Evolutionary conservation across 1,140 invertebrate genomes (phyloP).

Genomic region (Penaeus japonicus): DNA sequence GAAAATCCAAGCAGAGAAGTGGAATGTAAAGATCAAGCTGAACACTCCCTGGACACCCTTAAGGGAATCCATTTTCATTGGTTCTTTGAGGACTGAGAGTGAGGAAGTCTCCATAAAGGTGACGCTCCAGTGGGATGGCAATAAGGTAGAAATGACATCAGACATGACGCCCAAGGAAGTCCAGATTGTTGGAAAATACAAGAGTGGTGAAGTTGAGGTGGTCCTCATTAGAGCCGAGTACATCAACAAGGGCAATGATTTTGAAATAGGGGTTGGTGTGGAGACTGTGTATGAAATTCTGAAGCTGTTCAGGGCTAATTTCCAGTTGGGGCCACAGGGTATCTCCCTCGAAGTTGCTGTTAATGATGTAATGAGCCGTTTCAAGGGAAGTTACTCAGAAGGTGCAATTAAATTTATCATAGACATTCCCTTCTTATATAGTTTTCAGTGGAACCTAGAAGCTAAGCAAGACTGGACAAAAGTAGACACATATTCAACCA

Average conservation of each 20-base stretch:
- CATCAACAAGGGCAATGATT: not conserved
- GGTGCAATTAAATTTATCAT: not conserved
- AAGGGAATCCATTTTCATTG: not conserved
- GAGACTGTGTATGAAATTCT: conserved; percentile 2
- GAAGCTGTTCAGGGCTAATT: not conserved
- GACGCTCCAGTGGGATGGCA: not conserved
- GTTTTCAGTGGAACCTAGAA: conserved; percentile 4
- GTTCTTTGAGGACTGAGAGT: conserved; percentile 21
- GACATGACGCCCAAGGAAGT: not conserved
- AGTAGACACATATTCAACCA: not conserved
- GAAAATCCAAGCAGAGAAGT: not conserved
- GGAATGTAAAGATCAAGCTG: conserved; percentile 18
- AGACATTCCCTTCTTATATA: conserved; percentile 7
- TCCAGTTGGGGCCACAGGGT: not conserved
- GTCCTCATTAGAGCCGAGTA: not conserved
- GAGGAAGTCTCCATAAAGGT: not conserved
- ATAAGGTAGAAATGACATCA: not conserved
- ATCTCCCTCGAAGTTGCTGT: not conserved
- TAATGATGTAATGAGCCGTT: not conserved
- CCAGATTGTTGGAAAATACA: conserved; percentile 3
- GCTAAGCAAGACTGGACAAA: conserved; percentile 22
- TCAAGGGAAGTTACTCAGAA: not conserved
- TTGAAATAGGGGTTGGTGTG: not conserved
- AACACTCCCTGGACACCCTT: conserved; percentile 30
- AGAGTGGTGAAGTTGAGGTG: not conserved